Evolutionary conservation across 2,888 invertebrate species (phyloP), one percentile per base, ranked within the genome.

Genomic region (Tinea trinotella): DNA sequence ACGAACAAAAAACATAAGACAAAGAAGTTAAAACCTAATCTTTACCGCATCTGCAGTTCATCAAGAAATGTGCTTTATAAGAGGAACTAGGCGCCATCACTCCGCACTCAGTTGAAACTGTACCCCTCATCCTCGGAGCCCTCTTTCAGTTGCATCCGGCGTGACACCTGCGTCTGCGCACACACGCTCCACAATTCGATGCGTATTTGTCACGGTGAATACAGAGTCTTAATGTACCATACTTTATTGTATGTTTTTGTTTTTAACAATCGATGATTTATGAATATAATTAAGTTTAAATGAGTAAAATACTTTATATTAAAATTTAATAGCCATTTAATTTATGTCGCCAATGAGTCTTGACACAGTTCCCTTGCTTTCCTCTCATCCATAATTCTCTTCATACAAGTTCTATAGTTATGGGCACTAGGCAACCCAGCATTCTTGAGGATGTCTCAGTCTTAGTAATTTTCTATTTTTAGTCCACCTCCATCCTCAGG

Each of bases 91-190:
- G 46, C 46, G 46, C 46, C 18, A 46, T 46, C 46, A 46, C 19
- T 46, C 46, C 19, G 15, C 46, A 40, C 13, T 40, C 24, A 50
- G 3, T 24, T 50, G 15, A 50, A 24, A 50, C 24, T 17, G 63
- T 66, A 70, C 72, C 71, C n/a, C 73, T 70, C 67, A 65, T 58
- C 57, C 52, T 9, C 55, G 55, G 57, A 52, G 56, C 57, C 57
- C 57, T 50, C 57, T 18, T 22, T 48, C 57, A 46, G 52, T 36
- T 15, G 68, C 72, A 77, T 84, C 84, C 84, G 85, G 80, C 69
- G 66, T 59, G 70, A 76, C 84, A 85, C 84, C 83, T 85, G 84
- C 84, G 80, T 77, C 24, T 55, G 70, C 75, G 80, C 70, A 63
- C 59, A 52, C 53, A 53, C 53, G 20, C 52, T n/a, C 12, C 59